These are phyloP conservation scores for Chamaea fasciata DNA, from an alignment of 2,113 vertebrate genomes.

Conservation along the genomic window DNA sequence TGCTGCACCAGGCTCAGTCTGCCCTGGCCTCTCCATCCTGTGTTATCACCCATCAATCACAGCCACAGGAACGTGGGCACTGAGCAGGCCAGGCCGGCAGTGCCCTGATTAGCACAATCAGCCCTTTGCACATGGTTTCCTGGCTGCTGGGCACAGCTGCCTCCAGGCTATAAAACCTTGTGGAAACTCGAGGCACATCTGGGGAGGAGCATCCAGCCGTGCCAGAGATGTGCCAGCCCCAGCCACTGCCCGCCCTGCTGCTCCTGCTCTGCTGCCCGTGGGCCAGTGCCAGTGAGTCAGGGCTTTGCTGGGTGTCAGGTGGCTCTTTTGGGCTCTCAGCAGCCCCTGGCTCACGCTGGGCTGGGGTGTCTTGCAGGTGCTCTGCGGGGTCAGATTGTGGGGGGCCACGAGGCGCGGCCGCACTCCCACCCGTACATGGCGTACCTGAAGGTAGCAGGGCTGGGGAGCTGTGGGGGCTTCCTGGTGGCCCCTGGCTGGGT, in stretches of 20 bases:
- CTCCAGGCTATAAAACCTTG: not conserved
- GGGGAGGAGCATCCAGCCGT: accelerated
- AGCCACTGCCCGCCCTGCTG: not conserved
- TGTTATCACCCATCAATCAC: not conserved
- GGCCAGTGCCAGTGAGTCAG: not conserved
- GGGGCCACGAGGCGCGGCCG: constrained; percentile 31
- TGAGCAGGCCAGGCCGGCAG: not conserved
- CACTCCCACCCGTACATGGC: constrained; percentile 63
- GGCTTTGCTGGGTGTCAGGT: accelerated
- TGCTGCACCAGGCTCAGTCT: accelerated
- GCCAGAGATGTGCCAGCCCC: constrained; percentile 5
- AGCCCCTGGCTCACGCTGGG: accelerated
- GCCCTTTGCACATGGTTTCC: not conserved
- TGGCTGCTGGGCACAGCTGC: not conserved
- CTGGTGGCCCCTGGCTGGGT: constrained; percentile 55
- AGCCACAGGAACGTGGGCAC: not conserved
- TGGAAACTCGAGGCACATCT: not conserved
- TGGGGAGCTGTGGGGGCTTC: not conserved
- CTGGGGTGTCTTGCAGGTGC: not conserved
- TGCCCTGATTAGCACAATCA: constrained; percentile 21
- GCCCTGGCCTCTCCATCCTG: not conserved
- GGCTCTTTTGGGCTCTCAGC: not conserved
- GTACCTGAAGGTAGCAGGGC: accelerated
- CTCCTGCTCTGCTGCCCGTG: not conserved
- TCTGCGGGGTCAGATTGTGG: not conserved